Conservation (phyloP, 2,797 vertebrate species). For the Ciconia nigra region DNA sequence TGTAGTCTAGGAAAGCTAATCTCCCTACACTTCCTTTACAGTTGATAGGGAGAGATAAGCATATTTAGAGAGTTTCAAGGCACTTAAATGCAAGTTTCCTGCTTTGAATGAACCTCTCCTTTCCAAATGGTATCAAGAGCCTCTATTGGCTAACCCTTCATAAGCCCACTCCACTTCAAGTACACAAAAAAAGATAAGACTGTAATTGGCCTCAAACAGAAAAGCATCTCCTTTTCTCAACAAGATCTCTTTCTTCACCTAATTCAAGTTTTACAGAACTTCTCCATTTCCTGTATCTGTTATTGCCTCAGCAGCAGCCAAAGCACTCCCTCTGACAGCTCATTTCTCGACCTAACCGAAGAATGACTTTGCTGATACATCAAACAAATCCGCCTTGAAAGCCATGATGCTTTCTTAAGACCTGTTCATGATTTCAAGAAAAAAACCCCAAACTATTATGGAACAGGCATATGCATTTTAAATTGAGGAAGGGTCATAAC, state of each 20-base stretch:
- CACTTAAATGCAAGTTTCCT: slow-evolving; percentile 18
- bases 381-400: neutral
- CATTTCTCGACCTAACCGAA: neutral
- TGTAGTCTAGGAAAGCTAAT: slow-evolving; percentile 19
- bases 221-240: neutral
- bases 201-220: neutral
- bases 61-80: slow-evolving; percentile 27
- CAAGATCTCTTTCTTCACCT: neutral
- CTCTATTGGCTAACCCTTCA: neutral
- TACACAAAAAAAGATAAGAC: neutral
- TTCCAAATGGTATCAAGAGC: neutral
- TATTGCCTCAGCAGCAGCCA: neutral
- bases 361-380: neutral
- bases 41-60: slow-evolving; percentile 23
- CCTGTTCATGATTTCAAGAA: neutral
- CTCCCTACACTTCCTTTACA: slow-evolving; percentile 40
- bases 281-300: neutral
- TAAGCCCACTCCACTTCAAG: neutral
- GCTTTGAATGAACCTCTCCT: slow-evolving; percentile 33
- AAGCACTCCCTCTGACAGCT: neutral
- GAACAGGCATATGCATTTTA: neutral
- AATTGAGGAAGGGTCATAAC: neutral
- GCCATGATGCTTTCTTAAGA: neutral
- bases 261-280: neutral
- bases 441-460: neutral